phyloP scores from a whole-genome alignment of 2,113 vertebrate species.

The Ramphastos sulfuratus region DNA sequence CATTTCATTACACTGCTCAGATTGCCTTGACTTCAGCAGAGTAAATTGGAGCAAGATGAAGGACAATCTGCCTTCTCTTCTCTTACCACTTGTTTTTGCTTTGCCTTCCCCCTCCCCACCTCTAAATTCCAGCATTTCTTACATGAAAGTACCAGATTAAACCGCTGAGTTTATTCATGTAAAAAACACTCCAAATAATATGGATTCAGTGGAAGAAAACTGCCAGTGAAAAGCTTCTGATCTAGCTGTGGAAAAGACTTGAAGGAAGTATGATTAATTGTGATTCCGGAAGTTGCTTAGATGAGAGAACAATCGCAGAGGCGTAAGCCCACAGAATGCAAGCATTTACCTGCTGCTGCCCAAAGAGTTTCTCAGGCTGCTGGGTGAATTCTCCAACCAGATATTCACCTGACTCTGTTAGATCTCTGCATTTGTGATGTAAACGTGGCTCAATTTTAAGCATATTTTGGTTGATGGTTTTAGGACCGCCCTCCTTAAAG shows the following conservation, averaged over 20 bases:
- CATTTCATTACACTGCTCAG: constrained; percentile 19
- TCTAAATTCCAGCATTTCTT: background rate
- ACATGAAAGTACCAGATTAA: background rate
- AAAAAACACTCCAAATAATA: background rate
- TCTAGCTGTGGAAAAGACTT: background rate
- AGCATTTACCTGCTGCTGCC: background rate
- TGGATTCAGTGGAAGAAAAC: background rate
- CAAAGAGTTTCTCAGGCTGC: background rate
- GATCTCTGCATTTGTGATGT: background rate
- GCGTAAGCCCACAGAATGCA: background rate
- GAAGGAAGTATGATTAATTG: background rate
- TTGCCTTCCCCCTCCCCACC: background rate
- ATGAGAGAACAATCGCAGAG: background rate
- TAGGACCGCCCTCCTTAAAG: background rate
- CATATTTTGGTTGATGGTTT: background rate
- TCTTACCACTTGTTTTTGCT: background rate
- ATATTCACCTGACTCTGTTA: background rate
- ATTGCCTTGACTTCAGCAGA: constrained; percentile 14
- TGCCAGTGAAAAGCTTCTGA: background rate
- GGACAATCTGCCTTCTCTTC: background rate
- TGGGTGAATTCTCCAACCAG: background rate
- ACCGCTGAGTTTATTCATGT: background rate
- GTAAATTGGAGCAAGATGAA: constrained; percentile 7
- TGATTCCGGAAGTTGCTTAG: background rate
- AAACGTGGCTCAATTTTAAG: background rate